phyloP scores from a whole-genome alignment of 2,888 invertebrate genomes.

The Aethes cnicana region DNA sequence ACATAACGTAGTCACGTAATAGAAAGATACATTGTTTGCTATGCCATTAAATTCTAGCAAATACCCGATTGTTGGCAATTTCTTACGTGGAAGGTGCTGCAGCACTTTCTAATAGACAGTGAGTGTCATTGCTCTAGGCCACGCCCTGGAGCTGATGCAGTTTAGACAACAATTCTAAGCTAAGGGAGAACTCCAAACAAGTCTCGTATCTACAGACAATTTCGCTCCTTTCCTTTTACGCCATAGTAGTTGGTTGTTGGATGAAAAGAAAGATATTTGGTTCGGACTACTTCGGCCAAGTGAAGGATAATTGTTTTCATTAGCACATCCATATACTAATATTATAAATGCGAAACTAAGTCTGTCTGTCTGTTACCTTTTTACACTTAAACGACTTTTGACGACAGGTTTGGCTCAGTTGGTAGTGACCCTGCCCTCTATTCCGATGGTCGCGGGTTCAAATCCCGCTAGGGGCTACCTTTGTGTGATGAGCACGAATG shows the following conservation, averaged over 20 bases:
- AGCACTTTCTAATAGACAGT: conserved; percentile 17
- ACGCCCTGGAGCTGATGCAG: conserved; percentile 11
- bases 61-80: conserved; percentile 5
- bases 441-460: too few species aligned
- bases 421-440: too few species aligned
- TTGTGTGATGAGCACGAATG: too few species aligned
- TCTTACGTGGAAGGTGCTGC: conserved; percentile 7
- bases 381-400: too few species aligned
- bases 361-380: too few species aligned
- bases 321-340: conserved; percentile 24
- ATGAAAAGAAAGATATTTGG: too few species aligned
- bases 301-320: conserved; percentile 7
- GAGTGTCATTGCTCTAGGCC: conserved; percentile 20
- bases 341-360: too few species aligned
- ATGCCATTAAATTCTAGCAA: conserved; percentile 1
- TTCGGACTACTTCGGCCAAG: too few species aligned
- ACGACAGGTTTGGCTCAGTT: too few species aligned
- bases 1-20: not conserved
- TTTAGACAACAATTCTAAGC: conserved; percentile 5
- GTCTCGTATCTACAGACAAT: too few species aligned
- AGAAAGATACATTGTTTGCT: conserved; percentile 15
- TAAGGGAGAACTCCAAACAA: not conserved
- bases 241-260: conserved; percentile 1
- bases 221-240: too few species aligned
- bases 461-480: too few species aligned